Evolutionary conservation across 2,113 vertebrate species (phyloP).

Genomic region (Calyptommatus sinebrachiatus): DNA sequence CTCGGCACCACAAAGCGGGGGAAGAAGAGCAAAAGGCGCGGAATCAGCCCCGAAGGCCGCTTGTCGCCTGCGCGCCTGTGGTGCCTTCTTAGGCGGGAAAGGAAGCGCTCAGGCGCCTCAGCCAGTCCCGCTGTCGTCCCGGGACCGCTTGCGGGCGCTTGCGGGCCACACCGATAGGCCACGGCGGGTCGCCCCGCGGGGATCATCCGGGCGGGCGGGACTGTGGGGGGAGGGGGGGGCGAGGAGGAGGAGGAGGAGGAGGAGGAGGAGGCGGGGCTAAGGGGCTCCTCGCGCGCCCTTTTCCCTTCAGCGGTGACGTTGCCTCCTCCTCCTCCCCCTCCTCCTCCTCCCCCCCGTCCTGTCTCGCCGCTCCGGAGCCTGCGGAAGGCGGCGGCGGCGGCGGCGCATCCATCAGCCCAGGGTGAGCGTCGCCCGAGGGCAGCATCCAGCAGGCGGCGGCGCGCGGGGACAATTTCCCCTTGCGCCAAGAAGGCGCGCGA

Average conservation of each 20-base stretch:
- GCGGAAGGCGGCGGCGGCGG: slow-evolving; percentile 31
- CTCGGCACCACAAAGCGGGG: no score
- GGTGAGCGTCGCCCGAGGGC: slow-evolving; percentile 6
- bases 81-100: no score
- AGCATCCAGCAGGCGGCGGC: slow-evolving; percentile 36
- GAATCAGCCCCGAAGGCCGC: no score
- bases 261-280: neutral
- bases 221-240: no score
- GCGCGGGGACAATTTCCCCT: slow-evolving; percentile 4
- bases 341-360: slow-evolving; percentile 51
- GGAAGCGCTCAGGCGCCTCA: no score
- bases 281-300: neutral
- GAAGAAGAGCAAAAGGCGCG: no score
- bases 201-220: no score
- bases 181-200: no score
- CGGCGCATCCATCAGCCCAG: neutral
- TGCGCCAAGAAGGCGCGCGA: neutral
- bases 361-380: slow-evolving; percentile 24
- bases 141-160: no score
- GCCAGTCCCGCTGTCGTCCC: no score
- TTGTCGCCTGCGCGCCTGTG: no score
- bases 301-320: slow-evolving; percentile 53
- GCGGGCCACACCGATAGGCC: neutral
- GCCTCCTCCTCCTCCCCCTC: slow-evolving; percentile 56
- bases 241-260: neutral